Percentiles rank a stretch among this genome's conserved stretches.
Conservation (phyloP, 2,797 vertebrate genomes). For the Malurus leucopterus region DNA sequence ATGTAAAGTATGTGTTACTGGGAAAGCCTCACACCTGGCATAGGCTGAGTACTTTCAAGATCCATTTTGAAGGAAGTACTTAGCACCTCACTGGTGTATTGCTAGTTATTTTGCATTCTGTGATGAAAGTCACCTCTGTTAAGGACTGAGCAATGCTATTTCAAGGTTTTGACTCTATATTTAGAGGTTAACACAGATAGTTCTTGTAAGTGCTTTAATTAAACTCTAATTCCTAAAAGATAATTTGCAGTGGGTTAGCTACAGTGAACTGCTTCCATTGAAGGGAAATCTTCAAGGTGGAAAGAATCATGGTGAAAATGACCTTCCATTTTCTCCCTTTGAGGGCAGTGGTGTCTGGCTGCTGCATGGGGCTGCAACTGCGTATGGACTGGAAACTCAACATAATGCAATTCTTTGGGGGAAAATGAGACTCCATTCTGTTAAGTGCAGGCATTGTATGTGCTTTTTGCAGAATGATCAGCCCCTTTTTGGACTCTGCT, state of each 20-base stretch:
- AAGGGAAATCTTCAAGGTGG: background rate
- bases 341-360: background rate
- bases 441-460: background rate
- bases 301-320: background rate
- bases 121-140: background rate
- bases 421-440: background rate
- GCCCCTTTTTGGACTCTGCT: background rate
- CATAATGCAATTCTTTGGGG: background rate
- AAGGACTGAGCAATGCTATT: background rate
- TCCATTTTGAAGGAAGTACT: background rate
- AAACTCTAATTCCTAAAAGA: slow-evolving; percentile 1
- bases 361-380: background rate
- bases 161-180: background rate
- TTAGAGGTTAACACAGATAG: background rate
- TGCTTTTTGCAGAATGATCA: background rate
- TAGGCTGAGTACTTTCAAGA: background rate
- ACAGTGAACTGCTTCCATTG: background rate
- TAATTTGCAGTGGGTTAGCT: background rate
- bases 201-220: background rate
- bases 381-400: background rate
- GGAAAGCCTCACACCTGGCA: background rate
- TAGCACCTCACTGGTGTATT: background rate
- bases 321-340: background rate
- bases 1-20: background rate
- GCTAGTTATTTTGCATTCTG: background rate